Base-by-base conservation (phyloP, 2,113 vertebrate genomes). In the Limnothrissa miodon region DNA sequence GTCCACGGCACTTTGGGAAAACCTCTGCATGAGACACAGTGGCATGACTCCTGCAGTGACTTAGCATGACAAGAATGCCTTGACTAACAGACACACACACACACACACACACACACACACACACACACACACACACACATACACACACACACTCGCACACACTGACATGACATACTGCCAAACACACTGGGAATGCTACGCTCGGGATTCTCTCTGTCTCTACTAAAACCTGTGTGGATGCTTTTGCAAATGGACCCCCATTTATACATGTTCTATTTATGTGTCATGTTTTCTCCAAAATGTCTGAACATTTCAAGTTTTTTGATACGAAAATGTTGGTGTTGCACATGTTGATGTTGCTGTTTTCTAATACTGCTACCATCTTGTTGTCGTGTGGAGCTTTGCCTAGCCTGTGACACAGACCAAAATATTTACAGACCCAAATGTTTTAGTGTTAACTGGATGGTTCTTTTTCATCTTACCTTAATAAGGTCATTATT, bases 381-480 rank as follows among this genome's bases (percentile, higher is more conserved):
- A 95, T 94, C 93, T 87, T 91, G 94, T 95, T 93, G 93, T 94
- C 93, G 88, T 91, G 94, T 95, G 90, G 88, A 78, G 87, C 92
- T 92, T 92, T 92, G 89, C 89, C 91, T 81, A 86, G 82, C 81
- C 51, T 88, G 92, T 92, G 92, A 93, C 93, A 90, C 90, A 93
- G 90, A 91, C 51, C 93, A 93, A 93, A 86, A 86, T 15, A n/a
- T 44, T 81, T 36, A 29, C 0, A 29, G 25, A 29, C 25, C 5
- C 8, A 66, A 9, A 2, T n/a, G n/a, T 10, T 29, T 9, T 25
- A 6, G n/a, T 9, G 25, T 13, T 66, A 29, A 66, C 6, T 11
- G 4, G 9, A 70, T 15, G 36, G 62, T 15, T 70, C 11, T 29
- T 29, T 70, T 29, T 59, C 23, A 15, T 48, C 25, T 29, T 39